A percentile compares a stretch with the other conserved stretches of the same genome.
phyloP scores from a whole-genome alignment of 2,888 invertebrate species.

The Timema cristinae region DNA sequence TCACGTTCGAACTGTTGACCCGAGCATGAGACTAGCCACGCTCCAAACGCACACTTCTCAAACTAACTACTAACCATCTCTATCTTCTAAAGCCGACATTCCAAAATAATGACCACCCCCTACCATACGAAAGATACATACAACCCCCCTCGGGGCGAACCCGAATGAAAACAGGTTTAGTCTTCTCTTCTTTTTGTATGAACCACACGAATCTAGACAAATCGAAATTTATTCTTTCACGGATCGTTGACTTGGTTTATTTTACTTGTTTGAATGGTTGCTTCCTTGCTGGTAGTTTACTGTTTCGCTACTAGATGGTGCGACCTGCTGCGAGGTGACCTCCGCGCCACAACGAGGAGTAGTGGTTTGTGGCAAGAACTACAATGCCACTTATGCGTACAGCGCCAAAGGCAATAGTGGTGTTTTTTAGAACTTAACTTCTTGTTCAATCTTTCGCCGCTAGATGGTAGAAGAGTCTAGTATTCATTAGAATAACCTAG shows the following conservation, averaged over 20 bases:
- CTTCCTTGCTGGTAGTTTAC: too few species aligned
- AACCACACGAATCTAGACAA: background rate
- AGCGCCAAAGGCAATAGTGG: too few species aligned
- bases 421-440: too few species aligned
- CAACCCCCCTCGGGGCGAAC: conserved; percentile 12
- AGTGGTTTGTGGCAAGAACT: too few species aligned
- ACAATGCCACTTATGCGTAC: too few species aligned
- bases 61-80: conserved; percentile 16
- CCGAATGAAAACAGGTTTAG: conserved; percentile 9
- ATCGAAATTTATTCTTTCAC: conserved; percentile 27
- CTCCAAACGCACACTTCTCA: conserved; percentile 19
- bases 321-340: background rate
- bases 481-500: too few species aligned
- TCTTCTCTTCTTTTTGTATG: too few species aligned
- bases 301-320: conserved; percentile 3
- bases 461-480: too few species aligned
- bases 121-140: conserved; percentile 21
- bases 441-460: too few species aligned
- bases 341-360: too few species aligned
- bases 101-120: conserved; percentile 27
- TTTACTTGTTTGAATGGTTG: background rate
- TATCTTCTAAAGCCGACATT: conserved; percentile 21
- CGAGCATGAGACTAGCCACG: conserved; percentile 21
- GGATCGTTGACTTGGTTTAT: conserved; percentile 18
- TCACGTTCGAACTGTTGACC: conserved; percentile 25